Evolutionary conservation across 2,113 vertebrate genomes (phyloP).

Genomic region (Pleuronectes platessa): DNA sequence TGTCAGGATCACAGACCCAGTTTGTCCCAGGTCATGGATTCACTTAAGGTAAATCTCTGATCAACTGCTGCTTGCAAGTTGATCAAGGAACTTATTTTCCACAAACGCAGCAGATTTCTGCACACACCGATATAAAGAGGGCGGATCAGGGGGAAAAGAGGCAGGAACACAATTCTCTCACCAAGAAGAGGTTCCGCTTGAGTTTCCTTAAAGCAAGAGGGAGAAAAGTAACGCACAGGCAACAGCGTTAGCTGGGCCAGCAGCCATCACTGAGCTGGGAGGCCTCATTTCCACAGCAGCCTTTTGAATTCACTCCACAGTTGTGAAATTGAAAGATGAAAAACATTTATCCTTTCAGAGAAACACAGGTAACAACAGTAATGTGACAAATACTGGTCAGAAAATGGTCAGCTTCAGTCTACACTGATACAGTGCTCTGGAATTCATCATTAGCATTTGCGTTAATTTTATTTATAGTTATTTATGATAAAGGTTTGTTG

Average conservation of each 20-base stretch:
- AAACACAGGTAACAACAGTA: neutral
- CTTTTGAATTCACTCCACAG: neutral
- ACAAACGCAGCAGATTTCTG: constrained; percentile 45
- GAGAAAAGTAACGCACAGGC: constrained; percentile 70
- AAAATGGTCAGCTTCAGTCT: neutral
- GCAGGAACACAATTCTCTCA: constrained; percentile 76
- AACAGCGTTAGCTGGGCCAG: constrained; percentile 63
- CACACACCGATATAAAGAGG: constrained; percentile 42
- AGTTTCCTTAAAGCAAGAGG: constrained; percentile 74
- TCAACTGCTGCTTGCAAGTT: constrained; percentile 51
- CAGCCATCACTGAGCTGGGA: constrained; percentile 6
- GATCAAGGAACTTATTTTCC: constrained; percentile 59
- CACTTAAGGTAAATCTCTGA: constrained; percentile 51
- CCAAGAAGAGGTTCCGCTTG: constrained; percentile 74
- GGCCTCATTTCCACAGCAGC: neutral
- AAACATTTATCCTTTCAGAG: neutral
- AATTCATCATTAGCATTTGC: no score
- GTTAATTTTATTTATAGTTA: no score
- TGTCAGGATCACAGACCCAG: constrained; percentile 41
- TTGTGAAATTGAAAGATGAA: neutral
- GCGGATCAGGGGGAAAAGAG: constrained; percentile 30
- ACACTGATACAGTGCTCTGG: no score
- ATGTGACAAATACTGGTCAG: neutral
- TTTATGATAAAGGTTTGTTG: no score
- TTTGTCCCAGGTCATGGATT: constrained; percentile 57